Evolutionary conservation across 2,888 invertebrate species (phyloP).

Genomic region (Nineta flava): DNA sequence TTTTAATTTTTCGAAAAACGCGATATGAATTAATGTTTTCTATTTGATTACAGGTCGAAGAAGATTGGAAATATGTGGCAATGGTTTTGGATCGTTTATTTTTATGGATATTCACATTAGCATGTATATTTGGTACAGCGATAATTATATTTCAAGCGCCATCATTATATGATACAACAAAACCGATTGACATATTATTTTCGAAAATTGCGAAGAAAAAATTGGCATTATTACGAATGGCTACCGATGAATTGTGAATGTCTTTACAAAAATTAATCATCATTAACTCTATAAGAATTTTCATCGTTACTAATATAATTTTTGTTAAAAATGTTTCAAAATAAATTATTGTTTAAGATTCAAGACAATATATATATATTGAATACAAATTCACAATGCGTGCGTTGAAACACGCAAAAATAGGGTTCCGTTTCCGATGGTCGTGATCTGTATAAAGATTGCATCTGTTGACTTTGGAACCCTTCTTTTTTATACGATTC

Average conservation of each 20-base stretch:
- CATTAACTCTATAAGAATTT: too few species aligned
- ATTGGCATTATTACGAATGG: constrained; percentile 75
- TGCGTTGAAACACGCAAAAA: too few species aligned
- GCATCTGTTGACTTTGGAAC: too few species aligned
- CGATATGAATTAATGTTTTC: not conserved
- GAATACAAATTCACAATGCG: too few species aligned
- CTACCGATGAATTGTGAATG: constrained; percentile 36
- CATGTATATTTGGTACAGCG: constrained; percentile 80
- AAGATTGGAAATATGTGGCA: constrained; percentile 96
- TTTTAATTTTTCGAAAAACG: too few species aligned
- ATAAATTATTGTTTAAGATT: too few species aligned
- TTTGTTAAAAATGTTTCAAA: too few species aligned
- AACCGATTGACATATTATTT: constrained; percentile 78
- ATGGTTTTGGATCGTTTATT: constrained; percentile 95
- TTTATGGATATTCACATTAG: constrained; percentile 87
- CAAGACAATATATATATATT: too few species aligned
- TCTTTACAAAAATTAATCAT: not conserved
- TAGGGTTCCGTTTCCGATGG: too few species aligned
- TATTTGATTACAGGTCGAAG: constrained; percentile 57
- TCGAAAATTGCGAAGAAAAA: constrained; percentile 87
- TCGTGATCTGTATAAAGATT: too few species aligned
- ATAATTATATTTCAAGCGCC: constrained; percentile 82
- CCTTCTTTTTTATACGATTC: too few species aligned
- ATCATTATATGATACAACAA: constrained; percentile 77
- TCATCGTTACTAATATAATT: too few species aligned